Conservation (phyloP, 2,888 invertebrate species). For the Ectemnius lituratus region DNA sequence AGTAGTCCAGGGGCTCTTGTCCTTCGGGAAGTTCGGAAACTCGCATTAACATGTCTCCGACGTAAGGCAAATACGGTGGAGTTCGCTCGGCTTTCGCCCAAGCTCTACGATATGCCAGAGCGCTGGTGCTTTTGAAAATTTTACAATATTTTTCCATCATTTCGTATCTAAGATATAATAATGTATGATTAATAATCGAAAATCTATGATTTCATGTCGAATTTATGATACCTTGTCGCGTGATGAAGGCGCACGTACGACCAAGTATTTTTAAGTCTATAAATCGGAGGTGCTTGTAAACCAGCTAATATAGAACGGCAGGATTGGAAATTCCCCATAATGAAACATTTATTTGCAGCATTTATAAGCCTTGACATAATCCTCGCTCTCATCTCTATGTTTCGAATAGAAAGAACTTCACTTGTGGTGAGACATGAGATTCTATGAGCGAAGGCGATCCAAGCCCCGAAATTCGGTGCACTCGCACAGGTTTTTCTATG, state of each 20-base stretch:
- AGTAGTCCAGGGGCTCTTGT: neutral
- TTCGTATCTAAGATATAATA: conserved; percentile 76
- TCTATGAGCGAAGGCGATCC: conserved; percentile 80
- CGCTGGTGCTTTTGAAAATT: conserved; percentile 77
- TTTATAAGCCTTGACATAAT: conserved; percentile 80
- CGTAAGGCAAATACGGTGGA: conserved; percentile 78
- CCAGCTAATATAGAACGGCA: conserved; percentile 79
- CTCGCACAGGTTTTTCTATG: conserved; percentile 78
- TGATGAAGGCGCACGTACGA: conserved; percentile 78
- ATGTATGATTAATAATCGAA: neutral
- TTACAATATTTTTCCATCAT: conserved; percentile 78
- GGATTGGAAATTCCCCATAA: conserved; percentile 80
- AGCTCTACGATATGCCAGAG: conserved; percentile 75
- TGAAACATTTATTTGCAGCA: conserved; percentile 79
- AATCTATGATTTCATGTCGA: neutral
- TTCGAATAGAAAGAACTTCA: conserved; percentile 76
- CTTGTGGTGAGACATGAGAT: conserved; percentile 79
- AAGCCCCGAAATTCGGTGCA: conserved; percentile 79
- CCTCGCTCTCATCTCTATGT: conserved; percentile 77
- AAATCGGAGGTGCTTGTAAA: conserved; percentile 80
- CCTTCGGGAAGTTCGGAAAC: conserved; percentile 51
- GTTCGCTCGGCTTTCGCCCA: conserved; percentile 75
- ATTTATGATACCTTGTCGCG: conserved; percentile 76
- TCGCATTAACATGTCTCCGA: conserved; percentile 77
- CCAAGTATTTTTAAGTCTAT: conserved; percentile 79